These are phyloP conservation scores for Porites australiensis DNA, from an alignment of 64 coral and sea anemone genomes.

Conservation along the genomic window DNA sequence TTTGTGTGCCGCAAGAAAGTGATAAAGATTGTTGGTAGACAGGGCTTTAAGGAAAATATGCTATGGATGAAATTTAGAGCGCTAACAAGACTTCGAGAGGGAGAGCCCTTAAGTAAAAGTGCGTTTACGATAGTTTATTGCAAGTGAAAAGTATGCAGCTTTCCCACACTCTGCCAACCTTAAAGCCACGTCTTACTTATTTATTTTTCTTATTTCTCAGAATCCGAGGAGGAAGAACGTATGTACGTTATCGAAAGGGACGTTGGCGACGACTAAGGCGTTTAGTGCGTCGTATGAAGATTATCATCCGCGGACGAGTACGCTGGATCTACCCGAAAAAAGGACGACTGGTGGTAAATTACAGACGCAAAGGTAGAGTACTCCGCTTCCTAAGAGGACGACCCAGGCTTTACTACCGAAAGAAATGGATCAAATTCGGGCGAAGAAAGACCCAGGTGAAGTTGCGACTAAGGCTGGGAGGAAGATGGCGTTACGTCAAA, in stretches of 20 bases:
- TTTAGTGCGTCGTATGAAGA: neutral
- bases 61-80: no score
- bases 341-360: conserved; percentile 19
- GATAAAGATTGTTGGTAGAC: no score
- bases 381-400: neutral
- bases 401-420: neutral
- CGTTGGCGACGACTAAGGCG: neutral
- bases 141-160: no score
- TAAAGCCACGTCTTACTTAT: no score
- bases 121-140: no score
- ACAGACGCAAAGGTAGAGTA: neutral
- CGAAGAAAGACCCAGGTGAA: neutral
- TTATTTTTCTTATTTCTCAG: neutral
- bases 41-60: no score
- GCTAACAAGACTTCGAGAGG: no score
- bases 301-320: neutral
- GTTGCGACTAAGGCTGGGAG: conserved; percentile 1
- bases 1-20: no score
- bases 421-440: neutral
- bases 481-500: neutral
- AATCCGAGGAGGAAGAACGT: conserved; percentile 6
- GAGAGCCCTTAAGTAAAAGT: no score
- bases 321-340: conserved; percentile 33
- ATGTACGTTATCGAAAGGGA: neutral
- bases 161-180: no score